Conservation (phyloP, 2,113 vertebrate species). For the Pholis gunnellus region DNA sequence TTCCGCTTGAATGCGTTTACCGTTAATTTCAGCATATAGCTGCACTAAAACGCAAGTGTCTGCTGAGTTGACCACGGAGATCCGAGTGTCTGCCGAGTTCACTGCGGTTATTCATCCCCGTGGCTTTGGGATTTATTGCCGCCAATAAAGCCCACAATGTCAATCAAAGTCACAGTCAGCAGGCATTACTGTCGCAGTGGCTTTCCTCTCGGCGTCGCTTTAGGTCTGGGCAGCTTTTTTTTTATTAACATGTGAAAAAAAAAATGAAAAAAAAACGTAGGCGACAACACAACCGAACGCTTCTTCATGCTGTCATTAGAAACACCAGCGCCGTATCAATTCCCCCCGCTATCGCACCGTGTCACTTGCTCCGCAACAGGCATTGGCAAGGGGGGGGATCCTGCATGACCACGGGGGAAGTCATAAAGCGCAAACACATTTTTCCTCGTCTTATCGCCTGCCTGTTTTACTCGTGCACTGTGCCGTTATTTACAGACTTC, state of each 20-base stretch:
- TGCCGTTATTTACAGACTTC: constrained; percentile 71
- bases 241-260: constrained; percentile 3
- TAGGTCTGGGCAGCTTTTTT: constrained; percentile 14
- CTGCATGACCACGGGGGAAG: constrained; percentile 33
- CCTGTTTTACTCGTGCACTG: constrained; percentile 53
- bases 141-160: constrained; percentile 62
- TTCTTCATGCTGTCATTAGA: constrained; percentile 15
- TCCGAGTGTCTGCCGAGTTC: too few relatives aligned
- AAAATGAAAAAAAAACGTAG: background rate
- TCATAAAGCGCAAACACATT: constrained; percentile 13
- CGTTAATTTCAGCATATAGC: too few relatives aligned
- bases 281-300: background rate
- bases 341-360: background rate
- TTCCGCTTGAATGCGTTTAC: too few relatives aligned
- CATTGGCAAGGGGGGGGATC: background rate
- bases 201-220: background rate
- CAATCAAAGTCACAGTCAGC: constrained; percentile 70
- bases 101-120: constrained; percentile 40
- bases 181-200: constrained; percentile 40
- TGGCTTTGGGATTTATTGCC: constrained; percentile 68
- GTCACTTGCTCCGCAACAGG: constrained; percentile 17
- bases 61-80: too few relatives aligned
- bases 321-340: constrained; percentile 10
- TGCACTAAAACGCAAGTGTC: too few relatives aligned
- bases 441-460: constrained; percentile 42